These are phyloP conservation scores for Frieseomelitta varia DNA, from an alignment of 1,140 invertebrate species.

Conservation along the genomic window DNA sequence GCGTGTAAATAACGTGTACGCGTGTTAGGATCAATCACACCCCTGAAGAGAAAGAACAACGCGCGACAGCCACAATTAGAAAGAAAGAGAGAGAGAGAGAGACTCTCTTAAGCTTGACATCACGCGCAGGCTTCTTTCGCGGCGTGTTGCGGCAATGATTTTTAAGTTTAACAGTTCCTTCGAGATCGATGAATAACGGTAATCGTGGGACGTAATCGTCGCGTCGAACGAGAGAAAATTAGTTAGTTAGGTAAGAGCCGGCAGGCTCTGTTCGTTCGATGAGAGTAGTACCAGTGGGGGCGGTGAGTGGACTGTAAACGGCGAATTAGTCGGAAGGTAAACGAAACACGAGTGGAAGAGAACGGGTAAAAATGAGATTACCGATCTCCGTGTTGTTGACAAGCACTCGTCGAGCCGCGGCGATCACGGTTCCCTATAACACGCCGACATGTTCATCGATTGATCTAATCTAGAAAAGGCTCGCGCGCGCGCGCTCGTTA, in stretches of 20 bases:
- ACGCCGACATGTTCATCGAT: background rate
- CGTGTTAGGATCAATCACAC: conserved; percentile 15
- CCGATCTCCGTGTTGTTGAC: background rate
- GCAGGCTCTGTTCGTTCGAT: background rate
- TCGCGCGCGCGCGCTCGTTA: too few relatives aligned
- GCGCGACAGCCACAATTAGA: conserved; percentile 6
- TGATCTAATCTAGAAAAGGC: background rate
- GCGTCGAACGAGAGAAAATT: background rate
- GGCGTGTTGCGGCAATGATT: background rate
- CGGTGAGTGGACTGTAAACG: background rate
- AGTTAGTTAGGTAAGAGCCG: background rate
- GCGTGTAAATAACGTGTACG: too few relatives aligned
- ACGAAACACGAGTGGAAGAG: background rate
- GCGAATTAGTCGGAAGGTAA: background rate
- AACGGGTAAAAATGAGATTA: background rate
- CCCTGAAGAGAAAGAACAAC: background rate
- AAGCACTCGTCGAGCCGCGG: background rate
- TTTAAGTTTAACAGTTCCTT: background rate
- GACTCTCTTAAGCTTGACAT: background rate
- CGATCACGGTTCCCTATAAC: conserved; percentile 7
- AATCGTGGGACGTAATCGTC: conserved; percentile 1
- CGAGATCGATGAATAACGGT: conserved; percentile 1
- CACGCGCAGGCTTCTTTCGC: conserved; percentile 8
- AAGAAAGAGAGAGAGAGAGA: too few relatives aligned
- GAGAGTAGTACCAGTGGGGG: too few relatives aligned